Conservation (phyloP, 1,140 invertebrate species). For the Drosophila trapezifrons region DNA sequence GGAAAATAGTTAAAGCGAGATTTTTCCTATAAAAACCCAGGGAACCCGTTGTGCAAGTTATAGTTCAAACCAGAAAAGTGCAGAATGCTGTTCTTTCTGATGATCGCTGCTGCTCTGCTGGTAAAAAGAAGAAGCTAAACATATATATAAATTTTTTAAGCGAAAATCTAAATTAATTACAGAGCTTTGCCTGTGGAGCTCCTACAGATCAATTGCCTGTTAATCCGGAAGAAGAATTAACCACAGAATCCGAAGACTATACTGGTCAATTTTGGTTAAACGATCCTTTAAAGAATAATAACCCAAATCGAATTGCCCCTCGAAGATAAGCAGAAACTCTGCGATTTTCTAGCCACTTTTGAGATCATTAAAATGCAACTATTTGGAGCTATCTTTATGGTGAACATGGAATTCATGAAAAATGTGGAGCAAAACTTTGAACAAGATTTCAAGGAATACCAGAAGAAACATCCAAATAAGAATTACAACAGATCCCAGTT, state of each 20-base stretch:
- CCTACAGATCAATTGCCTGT: too few species aligned
- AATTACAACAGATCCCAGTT: neutral
- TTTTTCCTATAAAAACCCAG: neutral
- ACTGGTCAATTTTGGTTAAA: rapidly evolving
- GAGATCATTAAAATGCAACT: neutral
- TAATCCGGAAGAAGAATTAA: neutral
- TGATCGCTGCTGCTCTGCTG: constrained; percentile 3
- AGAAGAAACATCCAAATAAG: neutral
- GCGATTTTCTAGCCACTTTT: neutral
- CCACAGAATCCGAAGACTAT: neutral
- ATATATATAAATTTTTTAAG: neutral
- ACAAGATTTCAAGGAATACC: neutral
- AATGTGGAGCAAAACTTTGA: neutral
- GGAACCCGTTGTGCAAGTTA: neutral
- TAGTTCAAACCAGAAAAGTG: neutral
- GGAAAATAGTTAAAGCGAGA: too few species aligned
- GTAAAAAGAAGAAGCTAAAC: neutral
- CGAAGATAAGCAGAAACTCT: neutral
- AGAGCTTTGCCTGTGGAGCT: neutral
- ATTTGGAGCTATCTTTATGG: neutral
- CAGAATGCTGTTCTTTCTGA: neutral
- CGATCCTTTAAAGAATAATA: neutral
- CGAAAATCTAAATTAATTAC: neutral
- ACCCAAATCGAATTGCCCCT: neutral
- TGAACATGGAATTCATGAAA: neutral